Conservation (phyloP, 2,888 invertebrate genomes). For the Ctenicera cuprea region DNA sequence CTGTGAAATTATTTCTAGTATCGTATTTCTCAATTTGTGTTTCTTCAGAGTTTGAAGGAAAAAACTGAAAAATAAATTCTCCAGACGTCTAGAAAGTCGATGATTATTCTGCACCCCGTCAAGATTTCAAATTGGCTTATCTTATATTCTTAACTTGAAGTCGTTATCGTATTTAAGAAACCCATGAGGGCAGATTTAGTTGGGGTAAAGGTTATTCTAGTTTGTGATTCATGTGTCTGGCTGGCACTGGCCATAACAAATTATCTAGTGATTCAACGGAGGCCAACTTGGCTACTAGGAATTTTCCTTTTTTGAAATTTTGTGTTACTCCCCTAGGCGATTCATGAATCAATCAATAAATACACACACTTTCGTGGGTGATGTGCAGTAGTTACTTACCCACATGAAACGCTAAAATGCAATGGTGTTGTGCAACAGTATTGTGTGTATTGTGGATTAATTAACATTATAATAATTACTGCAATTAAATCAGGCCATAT, state of each 20-base stretch:
- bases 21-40: neutral
- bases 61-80: neutral
- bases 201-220: conserved; percentile 9
- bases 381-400: neutral
- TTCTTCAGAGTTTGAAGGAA: neutral
- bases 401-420: conserved; percentile 9
- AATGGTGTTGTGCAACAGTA: conserved; percentile 13
- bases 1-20: neutral
- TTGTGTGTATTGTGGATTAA: conserved; percentile 21
- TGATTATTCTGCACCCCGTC: neutral
- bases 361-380: neutral
- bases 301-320: neutral
- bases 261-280: conserved; percentile 2
- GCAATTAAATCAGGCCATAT: conserved; percentile 15
- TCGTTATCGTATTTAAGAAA: neutral
- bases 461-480: conserved; percentile 18
- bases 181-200: conserved; percentile 12
- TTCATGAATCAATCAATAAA: neutral
- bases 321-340: neutral
- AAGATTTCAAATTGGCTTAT: neutral
- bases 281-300: neutral
- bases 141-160: neutral
- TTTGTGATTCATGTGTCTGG: conserved; percentile 17
- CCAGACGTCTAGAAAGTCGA: neutral
- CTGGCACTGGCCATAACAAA: conserved; percentile 4